These are phyloP conservation scores for Leptothorax acervorum DNA, from an alignment of 2,888 invertebrate species.

Conservation along the genomic window DNA sequence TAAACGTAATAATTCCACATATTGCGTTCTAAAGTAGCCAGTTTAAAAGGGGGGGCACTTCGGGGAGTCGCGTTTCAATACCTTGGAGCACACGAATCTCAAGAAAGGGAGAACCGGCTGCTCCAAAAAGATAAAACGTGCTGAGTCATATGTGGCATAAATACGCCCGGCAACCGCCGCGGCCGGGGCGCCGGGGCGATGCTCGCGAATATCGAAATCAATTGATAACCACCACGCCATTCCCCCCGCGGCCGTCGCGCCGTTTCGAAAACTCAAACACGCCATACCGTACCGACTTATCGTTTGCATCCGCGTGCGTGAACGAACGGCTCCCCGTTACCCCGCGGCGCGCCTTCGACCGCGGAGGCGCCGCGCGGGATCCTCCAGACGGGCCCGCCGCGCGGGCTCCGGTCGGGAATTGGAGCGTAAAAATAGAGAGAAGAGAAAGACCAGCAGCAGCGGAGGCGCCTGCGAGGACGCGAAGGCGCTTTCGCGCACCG, in stretches of 20 bases:
- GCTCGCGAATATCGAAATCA: slow-evolving; percentile 7
- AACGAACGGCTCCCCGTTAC: neutral
- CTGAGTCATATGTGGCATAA: neutral
- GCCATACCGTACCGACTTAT: neutral
- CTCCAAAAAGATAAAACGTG: neutral
- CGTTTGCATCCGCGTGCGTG: neutral
- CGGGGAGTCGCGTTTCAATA: neutral
- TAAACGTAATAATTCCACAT: neutral
- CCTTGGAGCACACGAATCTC: neutral
- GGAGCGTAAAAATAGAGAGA: slow-evolving; percentile 73
- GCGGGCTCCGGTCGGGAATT: slow-evolving; percentile 56
- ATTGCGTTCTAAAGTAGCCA: neutral
- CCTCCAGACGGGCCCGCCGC: slow-evolving; percentile 1
- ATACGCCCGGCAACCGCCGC: neutral
- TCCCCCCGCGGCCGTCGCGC: neutral
- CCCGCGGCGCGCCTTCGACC: too few species aligned
- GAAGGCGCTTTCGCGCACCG: slow-evolving; percentile 48
- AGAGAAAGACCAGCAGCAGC: slow-evolving; percentile 53
- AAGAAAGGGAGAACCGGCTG: neutral
- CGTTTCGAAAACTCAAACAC: slow-evolving; percentile 4
- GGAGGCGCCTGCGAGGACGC: slow-evolving; percentile 50
- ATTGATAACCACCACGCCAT: slow-evolving; percentile 7
- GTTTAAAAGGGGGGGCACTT: neutral
- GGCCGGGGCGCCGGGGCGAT: too few species aligned
- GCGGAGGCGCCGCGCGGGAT: neutral